Conservation (phyloP, 2,113 vertebrate species). For the Meles meles region DNA sequence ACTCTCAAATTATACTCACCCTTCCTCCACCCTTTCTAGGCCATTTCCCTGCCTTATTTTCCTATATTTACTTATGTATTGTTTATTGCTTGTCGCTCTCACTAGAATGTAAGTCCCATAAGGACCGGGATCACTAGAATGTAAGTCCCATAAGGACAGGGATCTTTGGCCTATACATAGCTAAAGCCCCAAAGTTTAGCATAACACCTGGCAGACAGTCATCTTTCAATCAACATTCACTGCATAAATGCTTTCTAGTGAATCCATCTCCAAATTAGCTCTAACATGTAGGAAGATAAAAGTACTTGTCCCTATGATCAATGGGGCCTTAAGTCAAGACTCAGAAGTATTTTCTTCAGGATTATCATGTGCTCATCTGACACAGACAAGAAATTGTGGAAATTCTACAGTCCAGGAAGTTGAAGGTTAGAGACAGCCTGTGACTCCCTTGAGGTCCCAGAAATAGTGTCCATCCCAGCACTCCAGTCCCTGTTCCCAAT, state of each 20-base stretch:
- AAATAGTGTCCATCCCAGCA: neutral
- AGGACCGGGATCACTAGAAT: neutral
- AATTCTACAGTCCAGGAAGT: neutral
- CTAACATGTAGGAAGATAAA: neutral
- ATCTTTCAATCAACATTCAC: neutral
- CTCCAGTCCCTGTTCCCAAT: neutral
- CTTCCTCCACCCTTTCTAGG: neutral
- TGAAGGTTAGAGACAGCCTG: neutral
- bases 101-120: neutral
- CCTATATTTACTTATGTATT: neutral
- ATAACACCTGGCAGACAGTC: neutral
- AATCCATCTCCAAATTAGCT: neutral
- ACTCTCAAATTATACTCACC: neutral
- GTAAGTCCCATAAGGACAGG: neutral
- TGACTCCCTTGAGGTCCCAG: fast-evolving
- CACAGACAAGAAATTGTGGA: neutral
- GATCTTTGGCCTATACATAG: neutral
- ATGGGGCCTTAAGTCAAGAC: neutral
- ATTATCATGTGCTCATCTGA: neutral
- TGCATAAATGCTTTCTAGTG: neutral
- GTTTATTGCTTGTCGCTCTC: neutral
- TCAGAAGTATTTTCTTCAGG: neutral
- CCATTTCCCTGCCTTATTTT: neutral
- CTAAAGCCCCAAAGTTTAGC: neutral
- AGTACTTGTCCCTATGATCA: neutral